Evolutionary conservation across 2,888 invertebrate genomes (phyloP).

Genomic region (Adela reaumurella): DNA sequence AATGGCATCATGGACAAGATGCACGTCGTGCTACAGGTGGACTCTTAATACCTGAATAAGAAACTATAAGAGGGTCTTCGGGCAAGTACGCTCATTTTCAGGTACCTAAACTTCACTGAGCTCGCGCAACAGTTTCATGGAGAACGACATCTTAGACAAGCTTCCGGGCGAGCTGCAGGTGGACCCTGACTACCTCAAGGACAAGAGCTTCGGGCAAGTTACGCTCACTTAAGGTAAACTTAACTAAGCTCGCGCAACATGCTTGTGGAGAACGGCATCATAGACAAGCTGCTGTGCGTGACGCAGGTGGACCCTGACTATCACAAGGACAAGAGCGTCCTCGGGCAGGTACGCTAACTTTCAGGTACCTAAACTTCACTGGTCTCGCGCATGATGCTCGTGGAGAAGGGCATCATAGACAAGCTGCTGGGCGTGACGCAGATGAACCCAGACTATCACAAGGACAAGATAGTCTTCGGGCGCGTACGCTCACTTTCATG

Average conservation of each 20-base stretch:
- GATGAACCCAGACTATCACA: constrained; percentile 78
- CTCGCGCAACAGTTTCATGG: constrained; percentile 75
- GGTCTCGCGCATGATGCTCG: constrained; percentile 40
- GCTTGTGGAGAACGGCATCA: constrained; percentile 67
- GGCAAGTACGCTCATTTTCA: no score
- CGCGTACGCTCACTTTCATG: no score
- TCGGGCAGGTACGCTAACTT: constrained; percentile 72
- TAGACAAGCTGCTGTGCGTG: constrained; percentile 85
- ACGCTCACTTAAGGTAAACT: constrained; percentile 90
- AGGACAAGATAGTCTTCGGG: constrained; percentile 58
- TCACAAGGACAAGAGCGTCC: constrained; percentile 61
- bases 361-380: no score
- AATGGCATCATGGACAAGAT: constrained; percentile 72
- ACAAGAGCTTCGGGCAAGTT: constrained; percentile 79
- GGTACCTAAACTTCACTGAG: no score
- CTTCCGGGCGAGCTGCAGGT: constrained; percentile 89
- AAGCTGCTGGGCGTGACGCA: constrained; percentile 87
- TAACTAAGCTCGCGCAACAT: no score
- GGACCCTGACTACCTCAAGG: constrained; percentile 75
- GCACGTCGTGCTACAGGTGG: constrained; percentile 89
- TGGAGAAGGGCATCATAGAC: constrained; percentile 71
- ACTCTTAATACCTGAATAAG: constrained; percentile 75
- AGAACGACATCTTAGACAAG: constrained; percentile 69
- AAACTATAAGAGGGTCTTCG: constrained; percentile 58
- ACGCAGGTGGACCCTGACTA: constrained; percentile 87